Percentiles rank a stretch among this genome's conserved stretches.
Conservation (phyloP, 2,113 vertebrate species). For the Ictidomys tridecemlineatus region DNA sequence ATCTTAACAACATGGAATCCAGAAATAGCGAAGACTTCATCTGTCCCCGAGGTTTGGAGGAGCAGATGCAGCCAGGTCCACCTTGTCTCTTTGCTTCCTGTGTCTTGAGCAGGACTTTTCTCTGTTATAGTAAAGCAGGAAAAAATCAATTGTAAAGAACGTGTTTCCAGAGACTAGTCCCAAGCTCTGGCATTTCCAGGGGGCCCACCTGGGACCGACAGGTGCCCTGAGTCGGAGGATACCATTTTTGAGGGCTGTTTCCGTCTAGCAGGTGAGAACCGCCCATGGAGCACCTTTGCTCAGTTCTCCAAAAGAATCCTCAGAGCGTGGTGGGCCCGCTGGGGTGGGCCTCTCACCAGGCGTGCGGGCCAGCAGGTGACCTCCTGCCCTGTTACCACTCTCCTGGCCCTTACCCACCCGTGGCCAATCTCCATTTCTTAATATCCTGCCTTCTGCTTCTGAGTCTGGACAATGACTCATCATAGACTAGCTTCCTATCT, state of each 20-base stretch:
- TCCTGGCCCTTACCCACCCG: background rate
- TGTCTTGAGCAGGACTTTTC: background rate
- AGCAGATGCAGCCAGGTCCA: background rate
- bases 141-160: background rate
- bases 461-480: background rate
- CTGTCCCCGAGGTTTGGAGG: background rate
- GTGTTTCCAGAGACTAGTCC: background rate
- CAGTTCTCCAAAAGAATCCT: background rate
- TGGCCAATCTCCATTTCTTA: background rate
- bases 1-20: background rate
- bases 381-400: fast-evolving
- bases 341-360: too few relatives aligned
- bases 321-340: background rate
- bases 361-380: too few relatives aligned
- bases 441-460: background rate
- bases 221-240: background rate
- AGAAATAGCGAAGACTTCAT: background rate
- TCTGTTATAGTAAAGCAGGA: background rate
- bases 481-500: slow-evolving; percentile 1
- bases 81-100: background rate
- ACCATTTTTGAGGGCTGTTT: background rate
- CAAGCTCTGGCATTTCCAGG: background rate
- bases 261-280: background rate
- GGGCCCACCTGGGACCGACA: background rate
- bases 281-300: background rate